Evolutionary conservation across 2,113 vertebrate genomes (phyloP).

Genomic region (Notarius quadriscutis): DNA sequence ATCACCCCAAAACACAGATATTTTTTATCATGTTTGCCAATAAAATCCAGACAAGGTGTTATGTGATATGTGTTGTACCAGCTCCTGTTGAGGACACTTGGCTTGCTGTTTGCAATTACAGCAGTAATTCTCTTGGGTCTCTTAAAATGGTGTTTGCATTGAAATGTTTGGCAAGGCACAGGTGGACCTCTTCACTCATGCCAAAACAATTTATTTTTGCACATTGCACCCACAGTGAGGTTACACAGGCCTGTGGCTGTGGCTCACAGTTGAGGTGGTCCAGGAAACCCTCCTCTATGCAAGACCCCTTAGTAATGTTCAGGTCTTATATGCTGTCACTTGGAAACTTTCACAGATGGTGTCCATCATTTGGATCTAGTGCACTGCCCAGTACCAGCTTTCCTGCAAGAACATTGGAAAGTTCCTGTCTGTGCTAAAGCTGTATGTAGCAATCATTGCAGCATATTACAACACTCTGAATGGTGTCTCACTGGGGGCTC

Average conservation of each 20-base stretch:
- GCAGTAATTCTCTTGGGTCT: background rate
- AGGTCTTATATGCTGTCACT: too few relatives aligned
- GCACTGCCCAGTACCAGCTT: too few relatives aligned
- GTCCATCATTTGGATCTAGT: too few relatives aligned
- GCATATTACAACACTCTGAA: too few relatives aligned
- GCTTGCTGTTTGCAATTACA: background rate
- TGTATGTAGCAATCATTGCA: too few relatives aligned
- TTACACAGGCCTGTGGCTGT: background rate
- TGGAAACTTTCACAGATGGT: too few relatives aligned
- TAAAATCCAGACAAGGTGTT: background rate
- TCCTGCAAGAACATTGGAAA: too few relatives aligned
- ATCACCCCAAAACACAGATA: background rate
- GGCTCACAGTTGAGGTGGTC: background rate
- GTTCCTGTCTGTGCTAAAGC: too few relatives aligned
- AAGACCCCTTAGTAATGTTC: too few relatives aligned
- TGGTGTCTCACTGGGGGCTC: too few relatives aligned
- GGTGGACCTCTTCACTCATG: background rate
- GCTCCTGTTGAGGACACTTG: background rate
- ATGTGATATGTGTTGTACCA: background rate
- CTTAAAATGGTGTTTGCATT: background rate
- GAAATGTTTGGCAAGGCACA: background rate
- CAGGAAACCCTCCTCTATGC: background rate
- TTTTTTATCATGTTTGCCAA: background rate
- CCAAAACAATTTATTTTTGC: background rate
- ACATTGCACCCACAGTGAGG: background rate